Evolutionary conservation across 1,140 invertebrate genomes (phyloP).

Genomic region (Papilio polytes): DNA sequence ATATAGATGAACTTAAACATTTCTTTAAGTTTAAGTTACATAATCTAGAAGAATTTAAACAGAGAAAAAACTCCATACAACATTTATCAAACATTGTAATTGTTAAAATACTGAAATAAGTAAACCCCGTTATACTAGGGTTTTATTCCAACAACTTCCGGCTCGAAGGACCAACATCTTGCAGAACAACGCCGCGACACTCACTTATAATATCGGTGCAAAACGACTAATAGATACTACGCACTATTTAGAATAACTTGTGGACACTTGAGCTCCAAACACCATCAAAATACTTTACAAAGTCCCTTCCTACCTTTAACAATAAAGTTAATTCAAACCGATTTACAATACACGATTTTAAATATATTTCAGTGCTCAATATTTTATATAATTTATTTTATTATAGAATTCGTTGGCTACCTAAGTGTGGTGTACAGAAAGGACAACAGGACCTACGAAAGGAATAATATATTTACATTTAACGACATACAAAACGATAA

Average conservation of each 20-base stretch:
- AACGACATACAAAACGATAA: slow-evolving; percentile 41
- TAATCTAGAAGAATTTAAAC: no score
- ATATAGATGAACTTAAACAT: not conserved
- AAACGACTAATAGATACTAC: slow-evolving; percentile 81
- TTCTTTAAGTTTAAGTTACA: no score
- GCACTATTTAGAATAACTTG: slow-evolving; percentile 78
- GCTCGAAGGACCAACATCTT: slow-evolving; percentile 7
- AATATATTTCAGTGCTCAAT: slow-evolving; percentile 79
- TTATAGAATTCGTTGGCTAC: slow-evolving; percentile 82
- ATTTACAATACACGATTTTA: slow-evolving; percentile 69
- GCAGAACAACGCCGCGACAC: not conserved
- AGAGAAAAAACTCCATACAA: not conserved
- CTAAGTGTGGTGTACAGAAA: slow-evolving; percentile 75
- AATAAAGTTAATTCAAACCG: slow-evolving; percentile 67
- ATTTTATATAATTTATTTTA: slow-evolving; percentile 61
- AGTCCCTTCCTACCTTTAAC: slow-evolving; percentile 78
- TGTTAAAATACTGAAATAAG: slow-evolving; percentile 2
- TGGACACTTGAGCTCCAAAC: slow-evolving; percentile 63
- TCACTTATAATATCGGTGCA: slow-evolving; percentile 74
- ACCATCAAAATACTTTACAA: slow-evolving; percentile 47
- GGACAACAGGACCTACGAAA: slow-evolving; percentile 71
- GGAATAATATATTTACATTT: slow-evolving; percentile 71
- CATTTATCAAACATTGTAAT: not conserved
- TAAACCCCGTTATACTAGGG: slow-evolving; percentile 1
- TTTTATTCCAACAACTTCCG: not conserved